These are phyloP conservation scores for Lagopus leucura DNA, from an alignment of 2,113 vertebrate genomes.

Conservation along the genomic window DNA sequence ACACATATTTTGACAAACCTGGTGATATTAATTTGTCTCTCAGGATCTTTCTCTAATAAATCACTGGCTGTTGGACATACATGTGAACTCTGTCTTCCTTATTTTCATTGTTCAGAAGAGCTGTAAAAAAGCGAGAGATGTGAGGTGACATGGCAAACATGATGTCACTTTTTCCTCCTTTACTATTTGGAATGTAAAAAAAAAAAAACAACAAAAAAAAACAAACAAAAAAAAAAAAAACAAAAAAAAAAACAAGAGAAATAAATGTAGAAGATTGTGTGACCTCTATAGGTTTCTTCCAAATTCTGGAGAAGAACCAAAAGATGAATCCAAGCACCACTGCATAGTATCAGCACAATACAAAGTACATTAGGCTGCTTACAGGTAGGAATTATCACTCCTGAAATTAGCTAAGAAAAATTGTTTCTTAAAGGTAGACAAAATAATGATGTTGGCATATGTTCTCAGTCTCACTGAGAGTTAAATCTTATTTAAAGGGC, in stretches of 20 bases:
- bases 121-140: background rate
- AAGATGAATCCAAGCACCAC: background rate
- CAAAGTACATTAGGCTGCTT: background rate
- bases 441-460: background rate
- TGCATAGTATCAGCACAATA: background rate
- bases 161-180: background rate
- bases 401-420: background rate
- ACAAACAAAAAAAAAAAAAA: background rate
- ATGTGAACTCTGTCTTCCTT: slow-evolving; percentile 9
- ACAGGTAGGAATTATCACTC: background rate
- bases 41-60: slow-evolving; percentile 53
- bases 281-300: background rate
- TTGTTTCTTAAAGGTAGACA: too few species aligned
- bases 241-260: background rate
- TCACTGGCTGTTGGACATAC: slow-evolving; percentile 27
- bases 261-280: background rate
- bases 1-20: slow-evolving; percentile 62
- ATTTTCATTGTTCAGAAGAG: slow-evolving; percentile 19
- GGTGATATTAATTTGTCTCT: slow-evolving; percentile 69
- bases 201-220: background rate
- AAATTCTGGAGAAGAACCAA: background rate
- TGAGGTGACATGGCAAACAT: background rate
- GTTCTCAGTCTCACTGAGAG: fast-evolving
- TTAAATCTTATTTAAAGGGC: background rate
- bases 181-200: background rate